phyloP scores from a whole-genome alignment of 2,797 vertebrate species.

The Avahi laniger region DNA sequence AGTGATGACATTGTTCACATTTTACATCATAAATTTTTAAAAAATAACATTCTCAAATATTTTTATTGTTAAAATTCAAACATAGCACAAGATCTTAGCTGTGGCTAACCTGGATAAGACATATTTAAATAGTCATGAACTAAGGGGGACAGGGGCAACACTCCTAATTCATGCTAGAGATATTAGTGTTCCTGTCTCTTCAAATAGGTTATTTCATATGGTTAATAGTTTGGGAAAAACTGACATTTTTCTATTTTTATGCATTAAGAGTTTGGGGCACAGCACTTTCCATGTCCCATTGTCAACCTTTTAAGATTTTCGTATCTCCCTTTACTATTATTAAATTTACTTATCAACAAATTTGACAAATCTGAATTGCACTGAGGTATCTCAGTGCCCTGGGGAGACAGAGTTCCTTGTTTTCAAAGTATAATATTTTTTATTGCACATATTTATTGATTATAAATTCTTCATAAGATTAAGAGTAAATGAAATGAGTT shows the following conservation, averaged over 20 bases:
- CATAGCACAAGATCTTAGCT: not conserved
- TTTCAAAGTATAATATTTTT: constrained; percentile 14
- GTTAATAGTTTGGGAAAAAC: constrained; percentile 1
- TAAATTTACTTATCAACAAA: constrained; percentile 1
- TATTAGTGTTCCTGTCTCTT: not conserved
- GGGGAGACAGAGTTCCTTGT: not conserved
- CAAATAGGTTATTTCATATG: constrained; percentile 25
- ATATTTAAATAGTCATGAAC: constrained; percentile 21
- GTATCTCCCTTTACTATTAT: not conserved
- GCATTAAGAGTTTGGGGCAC: not conserved
- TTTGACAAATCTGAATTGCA: constrained; percentile 1
- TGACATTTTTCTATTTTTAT: not conserved
- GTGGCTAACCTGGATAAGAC: not conserved
- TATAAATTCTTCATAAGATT: not conserved
- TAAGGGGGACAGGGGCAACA: not conserved
- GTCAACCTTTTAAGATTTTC: not conserved
- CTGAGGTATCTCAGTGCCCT: not conserved
- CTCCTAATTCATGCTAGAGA: not conserved
- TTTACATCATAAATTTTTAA: not conserved
- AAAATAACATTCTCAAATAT: not conserved
- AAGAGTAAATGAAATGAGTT: constrained; percentile 21
- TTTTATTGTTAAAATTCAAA: constrained; percentile 28
- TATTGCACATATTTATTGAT: not conserved
- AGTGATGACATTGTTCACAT: not conserved
- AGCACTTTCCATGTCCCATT: not conserved